Conservation (phyloP, 1,140 invertebrate genomes). For the Macrocentrus cingulum region DNA sequence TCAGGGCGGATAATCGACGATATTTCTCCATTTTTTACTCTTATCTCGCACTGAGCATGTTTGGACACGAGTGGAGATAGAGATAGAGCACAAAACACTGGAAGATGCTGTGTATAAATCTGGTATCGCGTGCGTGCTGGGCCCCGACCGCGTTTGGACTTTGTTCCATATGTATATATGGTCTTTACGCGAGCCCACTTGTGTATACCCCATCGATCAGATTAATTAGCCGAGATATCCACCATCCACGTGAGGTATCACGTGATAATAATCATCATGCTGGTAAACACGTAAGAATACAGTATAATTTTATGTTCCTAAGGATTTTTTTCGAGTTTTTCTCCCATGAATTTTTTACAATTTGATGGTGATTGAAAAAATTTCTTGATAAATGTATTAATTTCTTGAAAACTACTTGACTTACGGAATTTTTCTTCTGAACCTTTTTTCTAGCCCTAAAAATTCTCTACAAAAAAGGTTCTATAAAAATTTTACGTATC, state of each 20-base stretch:
- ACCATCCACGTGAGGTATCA: slow-evolving; percentile 28
- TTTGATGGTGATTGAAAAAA: too few relatives aligned
- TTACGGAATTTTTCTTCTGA: too few relatives aligned
- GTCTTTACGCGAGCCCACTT: too few relatives aligned
- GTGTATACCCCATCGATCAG: slow-evolving; percentile 18
- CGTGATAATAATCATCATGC: slow-evolving; percentile 27
- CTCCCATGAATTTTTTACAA: neutral
- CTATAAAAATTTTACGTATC: too few relatives aligned
- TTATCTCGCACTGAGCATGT: neutral
- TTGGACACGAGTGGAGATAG: slow-evolving; percentile 17
- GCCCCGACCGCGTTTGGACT: neutral
- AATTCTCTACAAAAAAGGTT: too few relatives aligned
- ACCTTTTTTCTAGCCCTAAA: too few relatives aligned
- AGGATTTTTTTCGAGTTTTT: slow-evolving; percentile 1
- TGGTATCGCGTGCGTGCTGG: slow-evolving; percentile 19
- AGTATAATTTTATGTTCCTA: slow-evolving; percentile 22
- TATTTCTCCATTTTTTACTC: neutral
- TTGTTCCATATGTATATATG: slow-evolving; percentile 3
- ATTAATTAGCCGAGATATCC: slow-evolving; percentile 29
- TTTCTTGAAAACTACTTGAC: slow-evolving; percentile 1
- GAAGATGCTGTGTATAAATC: slow-evolving; percentile 25
- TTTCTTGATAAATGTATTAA: neutral
- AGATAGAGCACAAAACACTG: slow-evolving; percentile 14
- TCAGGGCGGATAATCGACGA: neutral
- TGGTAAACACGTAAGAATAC: slow-evolving; percentile 29